phyloP scores from a whole-genome alignment of 2,888 invertebrate species.

The Dusona sp. region DNA sequence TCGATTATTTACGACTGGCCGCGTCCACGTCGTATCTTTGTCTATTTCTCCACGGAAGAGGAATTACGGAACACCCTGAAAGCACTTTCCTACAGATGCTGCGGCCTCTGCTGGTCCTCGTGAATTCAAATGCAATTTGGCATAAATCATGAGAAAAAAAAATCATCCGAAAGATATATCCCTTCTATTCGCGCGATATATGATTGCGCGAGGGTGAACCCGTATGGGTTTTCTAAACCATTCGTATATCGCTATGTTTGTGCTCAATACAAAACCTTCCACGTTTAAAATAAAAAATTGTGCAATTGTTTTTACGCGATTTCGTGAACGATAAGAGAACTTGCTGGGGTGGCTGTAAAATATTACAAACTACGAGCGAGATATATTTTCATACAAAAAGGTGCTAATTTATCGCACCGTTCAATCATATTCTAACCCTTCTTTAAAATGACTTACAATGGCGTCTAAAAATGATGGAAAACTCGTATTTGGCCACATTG shows the following conservation, averaged over 20 bases:
- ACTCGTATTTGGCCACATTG: conserved; percentile 6
- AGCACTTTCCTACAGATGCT: conserved; percentile 63
- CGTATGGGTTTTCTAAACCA: conserved; percentile 44
- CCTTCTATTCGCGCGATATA: conserved; percentile 43
- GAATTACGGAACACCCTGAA: conserved; percentile 60
- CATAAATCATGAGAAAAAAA: conserved; percentile 62
- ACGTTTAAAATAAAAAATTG: not conserved
- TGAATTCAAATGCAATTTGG: conserved; percentile 68
- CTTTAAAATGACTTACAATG: not conserved
- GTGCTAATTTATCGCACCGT: conserved; percentile 11
- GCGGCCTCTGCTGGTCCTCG: conserved; percentile 44
- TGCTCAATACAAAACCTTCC: not conserved
- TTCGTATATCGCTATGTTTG: conserved; percentile 33
- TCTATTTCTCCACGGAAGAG: conserved; percentile 51
- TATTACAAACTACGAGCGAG: not conserved
- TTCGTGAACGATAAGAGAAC: not conserved
- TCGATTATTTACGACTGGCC: conserved; percentile 71
- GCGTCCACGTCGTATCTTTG: conserved; percentile 47
- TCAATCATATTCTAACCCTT: conserved; percentile 8
- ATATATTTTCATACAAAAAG: not conserved
- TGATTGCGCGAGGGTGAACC: conserved; percentile 16
- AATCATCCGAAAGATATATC: conserved; percentile 45
- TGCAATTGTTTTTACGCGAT: not conserved
- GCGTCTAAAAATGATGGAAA: conserved; percentile 8
- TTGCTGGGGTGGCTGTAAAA: not conserved